Percentiles rank a stretch among this genome's conserved stretches.
phyloP scores from a whole-genome alignment of 2,797 vertebrate genomes.

The Miichthys miiuy region DNA sequence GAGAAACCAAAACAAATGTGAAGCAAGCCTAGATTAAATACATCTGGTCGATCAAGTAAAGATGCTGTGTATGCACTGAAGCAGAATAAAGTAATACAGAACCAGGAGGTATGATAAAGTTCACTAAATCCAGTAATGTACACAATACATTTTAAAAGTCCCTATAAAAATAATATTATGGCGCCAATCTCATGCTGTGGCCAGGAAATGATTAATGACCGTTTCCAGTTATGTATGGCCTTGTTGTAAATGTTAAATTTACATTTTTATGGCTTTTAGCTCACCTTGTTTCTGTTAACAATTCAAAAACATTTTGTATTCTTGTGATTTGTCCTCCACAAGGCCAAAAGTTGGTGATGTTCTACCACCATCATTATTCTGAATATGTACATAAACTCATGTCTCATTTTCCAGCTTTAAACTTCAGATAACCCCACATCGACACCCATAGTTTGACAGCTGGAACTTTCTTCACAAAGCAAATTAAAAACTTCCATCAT shows the following conservation, averaged over 20 bases:
- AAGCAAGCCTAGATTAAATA: neutral
- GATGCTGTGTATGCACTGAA: neutral
- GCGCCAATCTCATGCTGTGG: neutral
- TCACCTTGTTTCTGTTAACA: neutral
- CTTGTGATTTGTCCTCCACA: too few species aligned
- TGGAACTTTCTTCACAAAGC: conserved; percentile 3
- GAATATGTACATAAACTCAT: conserved; percentile 17
- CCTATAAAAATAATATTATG: neutral
- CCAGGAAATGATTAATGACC: conserved; percentile 10
- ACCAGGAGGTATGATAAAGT: neutral
- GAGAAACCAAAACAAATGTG: conserved; percentile 54
- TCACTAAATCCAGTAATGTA: neutral
- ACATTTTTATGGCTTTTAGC: neutral
- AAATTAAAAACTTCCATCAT: conserved; percentile 8
- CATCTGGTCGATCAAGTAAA: neutral
- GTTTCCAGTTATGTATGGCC: conserved; percentile 7
- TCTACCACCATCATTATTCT: neutral
- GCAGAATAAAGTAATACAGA: neutral
- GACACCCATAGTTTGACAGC: neutral
- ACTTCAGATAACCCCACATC: neutral
- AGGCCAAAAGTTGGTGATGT: neutral
- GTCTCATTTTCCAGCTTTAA: neutral
- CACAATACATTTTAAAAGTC: neutral
- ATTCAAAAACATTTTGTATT: neutral
- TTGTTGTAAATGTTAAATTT: conserved; percentile 9